Percentiles rank a stretch among this genome's conserved stretches.
phyloP scores from a whole-genome alignment of 2,888 invertebrate species.

The Netelia virgata region DNA sequence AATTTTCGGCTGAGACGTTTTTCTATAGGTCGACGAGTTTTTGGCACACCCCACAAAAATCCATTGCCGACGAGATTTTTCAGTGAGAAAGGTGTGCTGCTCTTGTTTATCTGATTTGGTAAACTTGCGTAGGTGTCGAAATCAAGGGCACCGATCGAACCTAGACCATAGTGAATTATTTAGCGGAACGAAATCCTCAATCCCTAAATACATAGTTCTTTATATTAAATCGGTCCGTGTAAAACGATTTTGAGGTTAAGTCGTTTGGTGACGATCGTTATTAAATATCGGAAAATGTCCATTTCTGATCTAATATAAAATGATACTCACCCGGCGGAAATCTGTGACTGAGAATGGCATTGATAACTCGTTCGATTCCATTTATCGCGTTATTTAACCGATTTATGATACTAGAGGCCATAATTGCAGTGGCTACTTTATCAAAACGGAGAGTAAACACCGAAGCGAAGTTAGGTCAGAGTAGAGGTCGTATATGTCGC shows the following conservation, averaged over 20 bases:
- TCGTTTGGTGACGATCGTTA: neutral
- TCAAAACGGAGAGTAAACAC: neutral
- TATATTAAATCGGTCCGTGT: too few relatives aligned
- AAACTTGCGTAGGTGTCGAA: conserved; percentile 69
- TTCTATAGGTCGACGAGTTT: conserved; percentile 91
- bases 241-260: conserved; percentile 44
- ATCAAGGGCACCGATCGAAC: conserved; percentile 78
- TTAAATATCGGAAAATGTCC: neutral
- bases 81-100: conserved; percentile 85
- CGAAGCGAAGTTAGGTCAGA: neutral
- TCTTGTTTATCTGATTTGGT: conserved; percentile 48
- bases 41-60: conserved; percentile 93
- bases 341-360: conserved; percentile 81
- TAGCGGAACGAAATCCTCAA: neutral
- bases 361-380: conserved; percentile 84
- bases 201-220: too few relatives aligned
- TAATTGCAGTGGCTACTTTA: conserved; percentile 68
- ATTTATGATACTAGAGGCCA: conserved; percentile 80
- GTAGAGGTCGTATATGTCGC: too few relatives aligned
- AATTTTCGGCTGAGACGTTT: conserved; percentile 90
- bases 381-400: conserved; percentile 83
- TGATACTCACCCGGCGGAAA: conserved; percentile 85
- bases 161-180: conserved; percentile 71
- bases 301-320: neutral
- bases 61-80: conserved; percentile 90